These are phyloP conservation scores for Cetonia aurata DNA, from an alignment of 2,888 invertebrate genomes.

Conservation along the genomic window DNA sequence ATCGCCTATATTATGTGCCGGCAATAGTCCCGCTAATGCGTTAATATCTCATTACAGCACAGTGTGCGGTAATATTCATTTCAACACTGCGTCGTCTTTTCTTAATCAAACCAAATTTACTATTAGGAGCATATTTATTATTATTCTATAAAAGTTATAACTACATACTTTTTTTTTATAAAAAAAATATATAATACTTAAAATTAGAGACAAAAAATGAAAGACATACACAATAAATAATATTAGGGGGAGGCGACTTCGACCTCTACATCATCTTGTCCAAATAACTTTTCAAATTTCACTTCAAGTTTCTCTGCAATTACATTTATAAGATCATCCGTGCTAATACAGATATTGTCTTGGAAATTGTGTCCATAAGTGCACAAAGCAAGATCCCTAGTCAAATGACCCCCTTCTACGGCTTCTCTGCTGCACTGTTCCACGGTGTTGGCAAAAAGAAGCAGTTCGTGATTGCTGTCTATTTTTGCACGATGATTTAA, in stretches of 20 bases:
- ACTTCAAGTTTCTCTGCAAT: slow-evolving; percentile 76
- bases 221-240: slow-evolving; percentile 19
- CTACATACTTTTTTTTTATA: slow-evolving; percentile 12
- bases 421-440: slow-evolving; percentile 85
- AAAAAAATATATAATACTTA: slow-evolving; percentile 13
- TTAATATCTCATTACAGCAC: no score
- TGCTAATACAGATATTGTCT: slow-evolving; percentile 82
- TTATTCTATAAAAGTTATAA: slow-evolving; percentile 12
- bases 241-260: slow-evolving; percentile 14
- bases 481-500: slow-evolving; percentile 83
- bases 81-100: no score
- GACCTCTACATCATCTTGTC: slow-evolving; percentile 41
- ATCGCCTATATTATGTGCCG: no score
- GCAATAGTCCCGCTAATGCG: no score
- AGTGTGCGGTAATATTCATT: no score
- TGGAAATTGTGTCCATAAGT: slow-evolving; percentile 83
- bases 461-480: slow-evolving; percentile 79
- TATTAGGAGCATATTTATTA: slow-evolving; percentile 10
- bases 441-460: slow-evolving; percentile 75
- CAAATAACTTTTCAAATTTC: slow-evolving; percentile 43
- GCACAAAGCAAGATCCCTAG: slow-evolving; percentile 86
- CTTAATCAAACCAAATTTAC: slow-evolving; percentile 1
- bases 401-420: slow-evolving; percentile 85
- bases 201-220: slow-evolving; percentile 1
- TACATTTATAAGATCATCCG: slow-evolving; percentile 84